Percentiles rank a stretch among this genome's conserved stretches.
phyloP scores from a whole-genome alignment of 1,140 invertebrate species.

The Formica exsecta region DNA sequence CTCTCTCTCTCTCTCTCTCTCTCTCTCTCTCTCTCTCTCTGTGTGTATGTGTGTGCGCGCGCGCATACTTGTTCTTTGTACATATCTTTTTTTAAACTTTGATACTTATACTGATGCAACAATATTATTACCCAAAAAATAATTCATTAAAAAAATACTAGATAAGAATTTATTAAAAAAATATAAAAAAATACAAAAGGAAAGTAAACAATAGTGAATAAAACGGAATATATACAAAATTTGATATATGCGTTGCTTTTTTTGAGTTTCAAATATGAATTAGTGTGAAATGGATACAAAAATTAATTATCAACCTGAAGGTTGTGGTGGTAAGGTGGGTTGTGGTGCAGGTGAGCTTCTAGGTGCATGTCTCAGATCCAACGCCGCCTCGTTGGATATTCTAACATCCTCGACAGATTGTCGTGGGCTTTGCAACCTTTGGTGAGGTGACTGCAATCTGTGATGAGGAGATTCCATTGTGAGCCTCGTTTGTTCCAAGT shows the following conservation, averaged over 20 bases:
- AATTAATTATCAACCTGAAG: conserved; percentile 76
- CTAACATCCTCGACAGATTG: conserved; percentile 79
- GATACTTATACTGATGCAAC: background rate
- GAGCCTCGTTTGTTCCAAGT: conserved; percentile 81
- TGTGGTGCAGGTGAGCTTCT: conserved; percentile 83
- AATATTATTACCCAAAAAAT: background rate
- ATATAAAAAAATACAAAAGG: background rate
- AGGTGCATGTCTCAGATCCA: conserved; percentile 89
- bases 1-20: no score
- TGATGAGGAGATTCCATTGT: conserved; percentile 84
- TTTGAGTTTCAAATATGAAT: background rate
- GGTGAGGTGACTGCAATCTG: conserved; percentile 82
- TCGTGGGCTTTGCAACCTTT: conserved; percentile 82
- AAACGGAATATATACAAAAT: background rate
- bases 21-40: no score
- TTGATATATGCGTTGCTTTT: background rate
- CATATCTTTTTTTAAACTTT: background rate
- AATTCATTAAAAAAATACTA: conserved; percentile 4
- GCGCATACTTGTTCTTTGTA: background rate
- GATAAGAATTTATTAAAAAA: background rate
- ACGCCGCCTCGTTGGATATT: conserved; percentile 87
- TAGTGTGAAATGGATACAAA: no score
- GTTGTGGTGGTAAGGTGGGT: conserved; percentile 77
- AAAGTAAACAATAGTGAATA: background rate
- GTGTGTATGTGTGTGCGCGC: no score